Evolutionary conservation across 35 echinoderm and acorn worm genomes (phyloP), one percentile per base, ranked within the genome.

Genomic region (Apostichopus parvimensis): DNA sequence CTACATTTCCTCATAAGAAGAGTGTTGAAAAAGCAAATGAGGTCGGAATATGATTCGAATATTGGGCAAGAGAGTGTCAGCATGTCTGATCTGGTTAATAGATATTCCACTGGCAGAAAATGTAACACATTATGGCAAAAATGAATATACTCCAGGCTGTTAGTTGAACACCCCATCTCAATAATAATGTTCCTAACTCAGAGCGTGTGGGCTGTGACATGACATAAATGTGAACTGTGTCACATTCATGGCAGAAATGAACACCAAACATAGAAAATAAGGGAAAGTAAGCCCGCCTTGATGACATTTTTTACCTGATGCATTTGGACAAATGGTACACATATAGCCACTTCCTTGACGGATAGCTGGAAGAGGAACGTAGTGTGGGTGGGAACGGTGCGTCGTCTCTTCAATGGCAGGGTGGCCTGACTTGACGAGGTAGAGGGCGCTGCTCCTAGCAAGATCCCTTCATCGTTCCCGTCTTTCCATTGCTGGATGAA

Each of bases 341-440:
- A 98, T 9, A 98, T 80, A 6, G 94, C 97, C 57, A 98, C 65
- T 57, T 98, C 93, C 70, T 93, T 71, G 11, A 98, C 92, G 4
- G 94, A 90, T 13, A 98, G 93, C 59, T 98, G 97, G 23, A 98
- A 56, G 91, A 98, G 92, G 56, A 95, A 71, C 10, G 91, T 89
- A 91, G 79, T 91, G 45, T 94, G 91, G 85, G 26, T 72, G 77
- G 60, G 52, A 5, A 72, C 87, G 53, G 87, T 28, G 75, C 88
- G 21, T 56, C 81, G 57, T 72, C 87, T 66, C 76, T 53, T 83
- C 25, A 91, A 73, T 66, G 93, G 93, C 10, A 94, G 64, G 52
- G 18, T 54, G 6, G 87, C 72, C 34, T 66, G 66, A 28, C 89
- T 80, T 14, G 68, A 76, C 4, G 81, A 76, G 6, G 24, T 60